A percentile compares a stretch with the other conserved stretches of the same genome.
phyloP scores from a whole-genome alignment of 1,140 invertebrate species.

The Tribolium madens region DNA sequence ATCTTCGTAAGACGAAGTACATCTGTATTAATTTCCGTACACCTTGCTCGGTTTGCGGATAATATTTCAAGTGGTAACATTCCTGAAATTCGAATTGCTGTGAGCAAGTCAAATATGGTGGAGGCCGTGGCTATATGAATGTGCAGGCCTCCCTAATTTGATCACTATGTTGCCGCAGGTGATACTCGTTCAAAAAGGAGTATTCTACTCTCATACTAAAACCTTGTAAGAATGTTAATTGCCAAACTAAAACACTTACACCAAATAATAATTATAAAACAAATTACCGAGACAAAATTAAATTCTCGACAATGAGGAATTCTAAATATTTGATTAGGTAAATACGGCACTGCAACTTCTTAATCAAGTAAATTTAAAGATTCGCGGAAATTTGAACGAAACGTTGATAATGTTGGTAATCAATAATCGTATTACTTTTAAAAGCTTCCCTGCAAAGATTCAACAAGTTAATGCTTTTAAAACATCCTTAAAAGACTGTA shows the following conservation, averaged over 20 bases:
- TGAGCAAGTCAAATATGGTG: constrained; percentile 22
- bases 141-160: constrained; percentile 23
- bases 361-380: constrained; percentile 11
- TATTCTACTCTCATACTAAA: not conserved
- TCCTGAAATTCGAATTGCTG: constrained; percentile 2
- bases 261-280: constrained; percentile 38
- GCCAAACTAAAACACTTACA: constrained; percentile 28
- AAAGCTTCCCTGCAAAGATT: constrained; percentile 23
- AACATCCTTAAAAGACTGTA: constrained; percentile 28
- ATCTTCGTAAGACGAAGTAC: not conserved
- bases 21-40: not conserved
- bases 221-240: constrained; percentile 34
- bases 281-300: constrained; percentile 31
- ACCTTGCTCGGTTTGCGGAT: no score
- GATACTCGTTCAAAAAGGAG: constrained; percentile 31
- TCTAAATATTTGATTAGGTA: constrained; percentile 32
- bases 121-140: not conserved
- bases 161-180: constrained; percentile 27
- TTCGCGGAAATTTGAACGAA: not conserved
- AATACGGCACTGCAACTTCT: not conserved
- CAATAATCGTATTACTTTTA: constrained; percentile 33
- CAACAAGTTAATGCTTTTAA: constrained; percentile 38
- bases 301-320: constrained; percentile 26
- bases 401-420: constrained; percentile 24
- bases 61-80: not conserved